Evolutionary conservation across 2,888 invertebrate species (phyloP).

Genomic region (Orchesellides sinensis): DNA sequence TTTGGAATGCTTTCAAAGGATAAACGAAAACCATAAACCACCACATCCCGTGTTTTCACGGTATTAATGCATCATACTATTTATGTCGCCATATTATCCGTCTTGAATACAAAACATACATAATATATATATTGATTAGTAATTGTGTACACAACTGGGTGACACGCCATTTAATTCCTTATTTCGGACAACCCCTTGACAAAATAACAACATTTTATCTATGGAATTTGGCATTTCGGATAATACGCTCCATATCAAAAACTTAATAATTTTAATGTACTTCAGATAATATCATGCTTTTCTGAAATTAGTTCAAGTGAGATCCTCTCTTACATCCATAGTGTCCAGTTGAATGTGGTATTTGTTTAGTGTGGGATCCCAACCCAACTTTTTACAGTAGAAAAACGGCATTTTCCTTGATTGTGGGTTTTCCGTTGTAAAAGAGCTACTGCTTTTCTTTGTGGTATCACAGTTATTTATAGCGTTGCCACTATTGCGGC

Average conservation of each 20-base stretch:
- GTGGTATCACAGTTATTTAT: neutral
- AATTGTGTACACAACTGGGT: too few relatives aligned
- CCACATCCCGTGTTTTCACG: neutral
- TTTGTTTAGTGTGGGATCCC: constrained; percentile 33
- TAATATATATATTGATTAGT: neutral
- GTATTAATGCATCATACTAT: too few relatives aligned
- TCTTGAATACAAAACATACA: too few relatives aligned
- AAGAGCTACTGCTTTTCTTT: neutral
- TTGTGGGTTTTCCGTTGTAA: constrained; percentile 4
- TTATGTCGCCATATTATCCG: too few relatives aligned
- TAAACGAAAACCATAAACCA: neutral
- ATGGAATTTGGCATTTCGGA: neutral
- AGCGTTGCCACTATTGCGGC: neutral
- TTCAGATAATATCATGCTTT: neutral
- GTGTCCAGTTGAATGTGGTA: constrained; percentile 48
- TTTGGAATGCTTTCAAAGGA: neutral
- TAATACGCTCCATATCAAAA: neutral
- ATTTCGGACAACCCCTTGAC: neutral
- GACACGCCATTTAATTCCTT: too few relatives aligned
- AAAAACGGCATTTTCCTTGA: constrained; percentile 34
- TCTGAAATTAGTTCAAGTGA: neutral
- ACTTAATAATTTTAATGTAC: neutral
- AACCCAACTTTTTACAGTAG: constrained; percentile 36
- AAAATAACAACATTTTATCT: neutral
- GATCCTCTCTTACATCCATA: constrained; percentile 34